These are phyloP conservation scores for Trididemnum miniatum DNA, from an alignment of 23 tunicate species.

Conservation along the genomic window DNA sequence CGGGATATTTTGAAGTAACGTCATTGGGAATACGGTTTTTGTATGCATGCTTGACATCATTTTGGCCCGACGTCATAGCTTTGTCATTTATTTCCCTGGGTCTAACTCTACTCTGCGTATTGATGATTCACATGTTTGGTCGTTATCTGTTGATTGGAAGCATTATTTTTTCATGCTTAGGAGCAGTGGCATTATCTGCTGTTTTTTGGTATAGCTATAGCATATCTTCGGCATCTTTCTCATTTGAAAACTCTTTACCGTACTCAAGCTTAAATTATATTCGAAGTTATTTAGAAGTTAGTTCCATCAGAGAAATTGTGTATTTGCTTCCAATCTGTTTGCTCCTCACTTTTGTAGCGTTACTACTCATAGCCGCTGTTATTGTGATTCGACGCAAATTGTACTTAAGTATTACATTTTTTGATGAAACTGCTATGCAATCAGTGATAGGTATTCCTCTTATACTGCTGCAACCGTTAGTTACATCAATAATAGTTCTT, in stretches of 20 bases:
- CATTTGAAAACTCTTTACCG: not conserved
- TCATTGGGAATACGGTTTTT: not conserved
- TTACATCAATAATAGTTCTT: not conserved
- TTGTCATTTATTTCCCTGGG: not conserved
- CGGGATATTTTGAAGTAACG: not conserved
- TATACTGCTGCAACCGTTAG: not conserved
- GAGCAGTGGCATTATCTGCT: not conserved
- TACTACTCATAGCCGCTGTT: not conserved
- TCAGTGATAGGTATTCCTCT: not conserved
- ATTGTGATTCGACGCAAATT: not conserved
- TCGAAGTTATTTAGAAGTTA: not conserved
- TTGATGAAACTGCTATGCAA: not conserved
- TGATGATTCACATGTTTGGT: not conserved
- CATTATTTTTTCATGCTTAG: not conserved
- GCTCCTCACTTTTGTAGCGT: not conserved
- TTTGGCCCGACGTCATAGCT: not conserved
- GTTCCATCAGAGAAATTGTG: not conserved
- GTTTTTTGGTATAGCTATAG: not conserved
- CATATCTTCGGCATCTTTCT: not conserved
- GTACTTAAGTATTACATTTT: not conserved
- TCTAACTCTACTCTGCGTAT: not conserved
- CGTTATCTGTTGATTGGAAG: not conserved
- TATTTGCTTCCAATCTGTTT: not conserved
- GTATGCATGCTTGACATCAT: not conserved
- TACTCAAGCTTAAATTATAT: not conserved